Evolutionary conservation across 1,140 invertebrate species (phyloP), one percentile per base, ranked within the genome.

Genomic region (Agrilus planipennis): DNA sequence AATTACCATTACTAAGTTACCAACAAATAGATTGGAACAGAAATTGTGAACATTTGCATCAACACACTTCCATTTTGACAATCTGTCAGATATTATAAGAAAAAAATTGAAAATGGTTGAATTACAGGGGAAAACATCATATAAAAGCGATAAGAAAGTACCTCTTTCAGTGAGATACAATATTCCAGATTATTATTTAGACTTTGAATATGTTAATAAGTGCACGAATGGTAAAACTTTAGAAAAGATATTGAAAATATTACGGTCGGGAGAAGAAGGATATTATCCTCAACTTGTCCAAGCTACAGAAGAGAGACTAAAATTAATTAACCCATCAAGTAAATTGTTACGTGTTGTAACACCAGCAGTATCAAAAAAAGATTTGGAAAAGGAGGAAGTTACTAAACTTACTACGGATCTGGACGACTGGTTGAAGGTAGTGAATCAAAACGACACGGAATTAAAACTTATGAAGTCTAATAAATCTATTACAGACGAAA

Each of bases 211-310:
- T 39, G 61, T 80, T 18, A 53, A 66, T 6, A 57, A 57, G 15
- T 77, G 75, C 37, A 54, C 42, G 14, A 58, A 76, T 54, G 54
- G 50, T 0, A 68, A 64, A 32, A 69, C 71, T 57, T 49, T 79
- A 37, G 76, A 79, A 52, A 70, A 60, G 47, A 78, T 80, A 15
- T 48, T 78, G 4, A 56, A 62, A 30, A 68, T 79, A 23, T 53
- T 79, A 12, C 62, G 69, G 42, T 80, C 77, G 21, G 76, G 76
- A n/a, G 72, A 81, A 58, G 79, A 81, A 63, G 79, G 79, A 2
- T 55, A 57, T 41, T 81, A 64, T 61, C 77, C 77, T 5, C 68
- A 78, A 40, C 58, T 81, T 21, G 58, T 62, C 0, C 63, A 57
- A 22, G 64, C 57, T 46, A 66, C 72, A 1, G 76, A 78, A 56